phyloP scores from a whole-genome alignment of 2,797 vertebrate species.

The Anguilla pacifica region DNA sequence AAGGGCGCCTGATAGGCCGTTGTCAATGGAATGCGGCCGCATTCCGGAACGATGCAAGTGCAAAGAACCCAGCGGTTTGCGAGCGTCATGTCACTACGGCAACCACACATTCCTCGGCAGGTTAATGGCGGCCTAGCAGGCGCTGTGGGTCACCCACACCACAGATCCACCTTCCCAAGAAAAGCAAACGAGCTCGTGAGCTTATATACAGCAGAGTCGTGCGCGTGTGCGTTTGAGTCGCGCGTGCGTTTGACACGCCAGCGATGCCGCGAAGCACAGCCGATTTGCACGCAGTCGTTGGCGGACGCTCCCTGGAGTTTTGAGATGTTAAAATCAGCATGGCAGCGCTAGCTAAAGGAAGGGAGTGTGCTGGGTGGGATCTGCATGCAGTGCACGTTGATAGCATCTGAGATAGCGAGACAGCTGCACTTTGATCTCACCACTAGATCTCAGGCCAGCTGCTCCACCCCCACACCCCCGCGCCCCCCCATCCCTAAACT shows the following conservation, averaged over 20 bases:
- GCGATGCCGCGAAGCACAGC: background rate
- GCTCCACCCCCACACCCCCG: slow-evolving; percentile 38
- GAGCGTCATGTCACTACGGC: background rate
- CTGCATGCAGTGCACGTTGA: no score
- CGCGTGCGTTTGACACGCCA: background rate
- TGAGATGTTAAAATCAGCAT: no score
- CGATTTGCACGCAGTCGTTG: background rate
- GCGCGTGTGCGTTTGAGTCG: no score
- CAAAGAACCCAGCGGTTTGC: background rate
- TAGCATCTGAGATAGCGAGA: background rate
- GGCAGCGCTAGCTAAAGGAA: background rate
- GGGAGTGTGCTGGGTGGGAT: background rate
- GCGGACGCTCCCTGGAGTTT: background rate
- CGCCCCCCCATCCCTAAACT: slow-evolving; percentile 64
- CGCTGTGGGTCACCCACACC: background rate
- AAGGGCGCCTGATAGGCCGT: no score
- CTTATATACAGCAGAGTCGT: no score
- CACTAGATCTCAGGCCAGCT: slow-evolving; percentile 66
- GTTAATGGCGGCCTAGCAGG: background rate
- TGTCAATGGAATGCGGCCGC: background rate
- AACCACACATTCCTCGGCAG: background rate
- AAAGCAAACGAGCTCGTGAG: no score
- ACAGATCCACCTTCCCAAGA: background rate
- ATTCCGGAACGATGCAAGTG: background rate
- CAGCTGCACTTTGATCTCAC: slow-evolving; percentile 24